These are phyloP conservation scores for Ethmia dodecea DNA, from an alignment of 2,888 invertebrate species.

Conservation along the genomic window DNA sequence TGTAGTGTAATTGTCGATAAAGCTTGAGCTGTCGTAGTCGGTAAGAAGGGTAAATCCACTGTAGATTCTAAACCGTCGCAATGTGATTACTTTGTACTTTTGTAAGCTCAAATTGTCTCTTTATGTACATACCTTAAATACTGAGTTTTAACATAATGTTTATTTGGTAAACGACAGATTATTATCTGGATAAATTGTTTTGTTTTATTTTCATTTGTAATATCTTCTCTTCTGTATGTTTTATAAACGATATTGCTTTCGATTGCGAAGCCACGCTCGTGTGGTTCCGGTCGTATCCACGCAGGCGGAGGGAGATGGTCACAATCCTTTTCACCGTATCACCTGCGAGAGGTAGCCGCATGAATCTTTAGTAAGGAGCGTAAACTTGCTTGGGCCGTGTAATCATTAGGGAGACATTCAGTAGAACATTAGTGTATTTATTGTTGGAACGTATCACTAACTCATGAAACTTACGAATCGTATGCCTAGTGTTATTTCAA, in stretches of 20 bases:
- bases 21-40: constrained; percentile 72
- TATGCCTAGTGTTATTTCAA: constrained; percentile 61
- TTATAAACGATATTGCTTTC: constrained; percentile 37
- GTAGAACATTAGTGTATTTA: constrained; percentile 68
- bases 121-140: constrained; percentile 69
- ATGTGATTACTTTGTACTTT: constrained; percentile 75
- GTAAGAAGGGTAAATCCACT: constrained; percentile 69
- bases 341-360: constrained; percentile 9
- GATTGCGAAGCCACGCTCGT: constrained; percentile 22
- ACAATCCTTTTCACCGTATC: constrained; percentile 34
- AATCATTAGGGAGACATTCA: constrained; percentile 47
- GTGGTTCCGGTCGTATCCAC: constrained; percentile 11
- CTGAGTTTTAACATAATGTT: constrained; percentile 51
- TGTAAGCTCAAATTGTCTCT: constrained; percentile 73
- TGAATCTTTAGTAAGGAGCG: constrained; percentile 37
- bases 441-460: constrained; percentile 59
- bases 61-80: constrained; percentile 69
- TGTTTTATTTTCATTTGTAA: constrained; percentile 45
- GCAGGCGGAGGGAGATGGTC: constrained; percentile 26
- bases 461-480: constrained; percentile 48
- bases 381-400: constrained; percentile 58
- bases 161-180: constrained; percentile 62
- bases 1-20: constrained; percentile 66
- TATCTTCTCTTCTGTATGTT: constrained; percentile 27
- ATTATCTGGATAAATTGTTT: constrained; percentile 57